Base-by-base conservation (phyloP, 2,797 vertebrate genomes). In the Anas georgica region DNA sequence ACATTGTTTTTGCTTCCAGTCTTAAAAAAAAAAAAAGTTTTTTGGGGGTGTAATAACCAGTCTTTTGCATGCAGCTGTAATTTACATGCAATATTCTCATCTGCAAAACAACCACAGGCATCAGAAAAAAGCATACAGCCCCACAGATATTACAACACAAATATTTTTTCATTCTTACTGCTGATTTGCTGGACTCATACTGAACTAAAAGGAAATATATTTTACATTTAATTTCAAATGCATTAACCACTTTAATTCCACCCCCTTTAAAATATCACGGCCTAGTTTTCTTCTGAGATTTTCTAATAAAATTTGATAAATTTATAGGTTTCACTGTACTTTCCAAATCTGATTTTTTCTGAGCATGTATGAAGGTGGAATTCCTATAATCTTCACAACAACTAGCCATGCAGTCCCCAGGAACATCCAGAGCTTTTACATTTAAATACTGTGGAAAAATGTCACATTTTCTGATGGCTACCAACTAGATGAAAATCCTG, bases 71-170 rank as follows among this genome's bases (percentile, higher is more conserved):
- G 39, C 77, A 88, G 64, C 48, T 66, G 58, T 46, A 80, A 95
- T 90, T 90, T 77, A 93, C 88, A 91, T 15, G 77, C 69, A 93
- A 43, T 7, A 77, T 69, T 48, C 83, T 87, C 72, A 77, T 60
- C 56, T 90, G 72, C 62, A 86, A 84, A 93, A 69, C 68, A 62
- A 77, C n/a, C n/a, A 48, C 35, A 28, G 37, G 17, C 60, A 84
- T 95, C 58, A 78, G 58, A 82, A 72, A 72, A 93, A 86, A 80
- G 45, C 80, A 83, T 0, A 0, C 0, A 79, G 41, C 17, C 26
- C 52, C 76, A 84, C 15, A 82, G 48, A 74, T 43, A 84, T 9
- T 52, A 88, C 73, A 91, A 4, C 2, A 31, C 2, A 1, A 1
- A 1, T 5, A 37, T 70, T 79, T 93, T 43, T 46, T 4, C 52